These are phyloP conservation scores for Nyleta sp. DNA, from an alignment of 2,888 invertebrate genomes.

Conservation along the genomic window DNA sequence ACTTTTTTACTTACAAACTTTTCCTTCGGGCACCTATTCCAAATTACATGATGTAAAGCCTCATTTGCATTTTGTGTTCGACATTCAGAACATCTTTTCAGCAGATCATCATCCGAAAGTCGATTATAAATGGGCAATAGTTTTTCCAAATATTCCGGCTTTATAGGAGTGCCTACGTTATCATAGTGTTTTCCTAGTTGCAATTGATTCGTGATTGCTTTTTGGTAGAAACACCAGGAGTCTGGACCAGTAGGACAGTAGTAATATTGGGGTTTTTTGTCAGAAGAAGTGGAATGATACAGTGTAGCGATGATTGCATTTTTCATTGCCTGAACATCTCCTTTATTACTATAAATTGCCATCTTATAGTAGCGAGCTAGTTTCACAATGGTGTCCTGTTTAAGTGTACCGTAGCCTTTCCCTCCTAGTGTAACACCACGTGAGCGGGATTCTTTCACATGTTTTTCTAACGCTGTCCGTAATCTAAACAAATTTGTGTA, in stretches of 20 bases:
- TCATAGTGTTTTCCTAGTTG: constrained; percentile 4
- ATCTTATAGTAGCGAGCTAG: constrained; percentile 35
- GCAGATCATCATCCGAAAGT: constrained; percentile 12
- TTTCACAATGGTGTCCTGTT: constrained; percentile 38
- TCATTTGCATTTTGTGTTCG: constrained; percentile 13
- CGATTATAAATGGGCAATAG: constrained; percentile 5
- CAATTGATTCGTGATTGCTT: neutral
- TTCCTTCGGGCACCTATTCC: constrained; percentile 4
- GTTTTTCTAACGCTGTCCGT: constrained; percentile 20
- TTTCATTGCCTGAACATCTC: constrained; percentile 23
- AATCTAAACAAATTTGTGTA: constrained; percentile 7
- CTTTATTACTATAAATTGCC: constrained; percentile 41
- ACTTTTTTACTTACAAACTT: constrained; percentile 5
- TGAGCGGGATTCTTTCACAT: constrained; percentile 14
- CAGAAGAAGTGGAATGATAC: constrained; percentile 31
- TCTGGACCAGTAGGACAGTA: constrained; percentile 14
- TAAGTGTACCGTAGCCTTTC: constrained; percentile 32
- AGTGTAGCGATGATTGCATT: constrained; percentile 24
- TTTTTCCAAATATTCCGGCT: constrained; percentile 7
- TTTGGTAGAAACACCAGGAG: constrained; percentile 24
- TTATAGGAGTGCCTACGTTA: constrained; percentile 12
- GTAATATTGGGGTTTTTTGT: constrained; percentile 7
- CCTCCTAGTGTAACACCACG: constrained; percentile 30
- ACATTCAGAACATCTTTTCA: constrained; percentile 8
- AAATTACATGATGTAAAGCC: constrained; percentile 2